Evolutionary conservation across 2,888 invertebrate genomes (phyloP).

Genomic region (Dryocosmus kuriphilus): DNA sequence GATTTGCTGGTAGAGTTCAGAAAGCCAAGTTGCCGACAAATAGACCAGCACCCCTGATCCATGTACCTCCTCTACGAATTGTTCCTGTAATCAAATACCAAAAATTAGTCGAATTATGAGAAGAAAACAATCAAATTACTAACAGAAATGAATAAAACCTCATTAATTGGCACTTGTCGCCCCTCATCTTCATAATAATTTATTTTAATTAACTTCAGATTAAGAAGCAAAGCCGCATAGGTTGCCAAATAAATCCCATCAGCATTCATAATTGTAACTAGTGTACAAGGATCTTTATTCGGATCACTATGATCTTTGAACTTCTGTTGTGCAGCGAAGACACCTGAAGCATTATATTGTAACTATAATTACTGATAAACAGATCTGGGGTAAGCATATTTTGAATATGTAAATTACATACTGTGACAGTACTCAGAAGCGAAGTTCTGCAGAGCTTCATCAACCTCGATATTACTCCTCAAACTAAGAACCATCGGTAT

Average conservation of each 20-base stretch:
- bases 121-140: background rate
- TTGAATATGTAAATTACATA: conserved; percentile 67
- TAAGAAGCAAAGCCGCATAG: conserved; percentile 90
- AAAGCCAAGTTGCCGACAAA: conserved; percentile 94
- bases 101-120: background rate
- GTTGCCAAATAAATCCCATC: conserved; percentile 96
- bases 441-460: conserved; percentile 94
- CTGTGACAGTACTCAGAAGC: conserved; percentile 94
- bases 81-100: conserved; percentile 81
- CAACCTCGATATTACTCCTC: conserved; percentile 91
- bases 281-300: conserved; percentile 77
- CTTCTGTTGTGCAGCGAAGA: conserved; percentile 72
- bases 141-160: conserved; percentile 73
- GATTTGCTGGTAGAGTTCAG: conserved; percentile 94
- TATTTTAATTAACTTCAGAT: conserved; percentile 87
- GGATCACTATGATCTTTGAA: conserved; percentile 69
- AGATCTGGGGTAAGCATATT: background rate
- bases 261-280: conserved; percentile 92
- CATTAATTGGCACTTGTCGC: conserved; percentile 78
- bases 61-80: conserved; percentile 95
- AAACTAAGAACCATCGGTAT: conserved; percentile 88
- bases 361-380: background rate
- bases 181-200: conserved; percentile 84
- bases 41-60: conserved; percentile 95
- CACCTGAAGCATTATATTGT: conserved; percentile 58